Percentiles rank a stretch among this genome's conserved stretches.
Evolutionary conservation across 2,888 invertebrate genomes (phyloP).

Genomic region (Anodontia alba): DNA sequence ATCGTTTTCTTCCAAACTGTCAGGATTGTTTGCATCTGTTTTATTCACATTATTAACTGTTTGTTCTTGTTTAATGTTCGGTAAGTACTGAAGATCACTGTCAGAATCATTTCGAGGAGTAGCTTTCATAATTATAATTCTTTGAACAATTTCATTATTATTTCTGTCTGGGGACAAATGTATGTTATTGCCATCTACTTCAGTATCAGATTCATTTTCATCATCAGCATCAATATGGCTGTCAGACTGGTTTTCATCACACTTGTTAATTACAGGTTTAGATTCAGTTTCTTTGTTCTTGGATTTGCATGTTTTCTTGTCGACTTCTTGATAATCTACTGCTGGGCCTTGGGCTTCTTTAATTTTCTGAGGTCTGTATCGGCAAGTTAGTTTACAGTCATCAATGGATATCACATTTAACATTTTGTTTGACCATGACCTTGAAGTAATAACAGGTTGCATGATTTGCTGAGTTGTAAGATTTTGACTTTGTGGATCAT

Average conservation of each 20-base stretch:
- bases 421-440: slow-evolving; percentile 73
- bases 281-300: background rate
- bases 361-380: slow-evolving; percentile 63
- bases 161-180: slow-evolving; percentile 7
- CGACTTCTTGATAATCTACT: slow-evolving; percentile 14
- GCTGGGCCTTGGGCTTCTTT: slow-evolving; percentile 31
- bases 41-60: too few species aligned
- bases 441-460: slow-evolving; percentile 59
- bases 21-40: background rate
- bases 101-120: slow-evolving; percentile 10
- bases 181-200: slow-evolving; percentile 12
- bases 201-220: slow-evolving; percentile 7
- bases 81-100: background rate
- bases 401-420: slow-evolving; percentile 77
- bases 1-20: background rate
- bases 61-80: background rate
- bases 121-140: background rate
- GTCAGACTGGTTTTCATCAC: background rate
- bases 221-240: slow-evolving; percentile 21
- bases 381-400: slow-evolving; percentile 72
- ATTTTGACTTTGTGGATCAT: slow-evolving; percentile 25
- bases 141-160: background rate
- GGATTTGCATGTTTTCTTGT: background rate
- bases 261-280: background rate
- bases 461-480: slow-evolving; percentile 31